phyloP scores from a whole-genome alignment of 2,113 vertebrate species.

The Alectura lathami region DNA sequence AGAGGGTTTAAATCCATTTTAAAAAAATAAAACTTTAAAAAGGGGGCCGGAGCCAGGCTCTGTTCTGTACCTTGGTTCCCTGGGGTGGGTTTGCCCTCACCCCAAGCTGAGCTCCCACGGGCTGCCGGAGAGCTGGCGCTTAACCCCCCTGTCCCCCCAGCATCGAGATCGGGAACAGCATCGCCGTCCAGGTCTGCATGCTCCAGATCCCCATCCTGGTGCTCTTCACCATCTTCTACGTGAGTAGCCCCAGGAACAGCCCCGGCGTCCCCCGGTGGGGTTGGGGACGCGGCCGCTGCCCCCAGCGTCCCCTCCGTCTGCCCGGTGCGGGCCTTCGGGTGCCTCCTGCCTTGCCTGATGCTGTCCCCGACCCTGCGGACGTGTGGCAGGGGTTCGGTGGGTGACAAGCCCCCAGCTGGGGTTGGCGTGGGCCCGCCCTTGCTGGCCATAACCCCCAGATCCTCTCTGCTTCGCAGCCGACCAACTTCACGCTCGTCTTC shows the following conservation, averaged over 20 bases:
- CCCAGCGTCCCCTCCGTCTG: too few relatives aligned
- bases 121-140: not conserved
- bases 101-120: not conserved
- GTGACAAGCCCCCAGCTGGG: not conserved
- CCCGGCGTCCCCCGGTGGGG: not conserved
- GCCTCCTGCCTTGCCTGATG: not conserved
- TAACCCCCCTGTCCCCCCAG: slow-evolving; percentile 57
- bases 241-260: slow-evolving; percentile 66
- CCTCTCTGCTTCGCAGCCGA: slow-evolving; percentile 63
- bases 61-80: not conserved
- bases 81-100: rapidly evolving
- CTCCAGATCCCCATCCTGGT: slow-evolving; percentile 90
- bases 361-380: not conserved
- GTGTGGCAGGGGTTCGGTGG: not conserved
- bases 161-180: slow-evolving; percentile 89
- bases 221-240: slow-evolving; percentile 89
- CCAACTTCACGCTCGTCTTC: slow-evolving; percentile 83
- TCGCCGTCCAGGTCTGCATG: slow-evolving; percentile 92
- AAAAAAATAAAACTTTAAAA: too few relatives aligned
- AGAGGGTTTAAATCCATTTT: not conserved
- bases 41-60: not conserved
- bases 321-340: not conserved
- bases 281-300: rapidly evolving
- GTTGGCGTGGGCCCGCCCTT: rapidly evolving
- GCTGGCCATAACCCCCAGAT: not conserved